These are phyloP conservation scores for Acomys russatus DNA, from an alignment of 2,797 vertebrate genomes.

Conservation along the genomic window DNA sequence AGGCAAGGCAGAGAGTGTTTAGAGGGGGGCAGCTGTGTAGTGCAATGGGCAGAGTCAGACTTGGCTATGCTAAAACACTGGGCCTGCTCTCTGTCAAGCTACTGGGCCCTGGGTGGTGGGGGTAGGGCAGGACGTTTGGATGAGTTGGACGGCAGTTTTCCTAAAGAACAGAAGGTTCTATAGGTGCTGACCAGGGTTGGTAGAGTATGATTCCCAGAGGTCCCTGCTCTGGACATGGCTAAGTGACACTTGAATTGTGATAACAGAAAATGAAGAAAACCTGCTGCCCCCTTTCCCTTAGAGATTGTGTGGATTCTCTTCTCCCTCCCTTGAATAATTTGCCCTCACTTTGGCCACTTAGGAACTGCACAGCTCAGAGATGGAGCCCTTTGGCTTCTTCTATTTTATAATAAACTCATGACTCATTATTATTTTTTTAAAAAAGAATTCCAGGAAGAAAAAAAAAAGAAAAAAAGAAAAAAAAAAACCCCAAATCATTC, in stretches of 20 bases:
- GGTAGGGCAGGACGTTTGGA: not conserved
- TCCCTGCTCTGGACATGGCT: not conserved
- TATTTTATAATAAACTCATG: slow-evolving; percentile 71
- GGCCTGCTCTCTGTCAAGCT: not conserved
- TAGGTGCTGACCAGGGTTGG: not conserved
- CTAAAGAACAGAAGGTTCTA: not conserved
- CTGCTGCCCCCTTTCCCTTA: slow-evolving; percentile 75
- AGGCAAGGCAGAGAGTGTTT: not conserved
- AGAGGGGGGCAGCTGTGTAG: no score
- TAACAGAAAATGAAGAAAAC: slow-evolving; percentile 73
- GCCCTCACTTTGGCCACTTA: slow-evolving; percentile 83
- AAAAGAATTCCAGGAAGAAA: slow-evolving; percentile 68
- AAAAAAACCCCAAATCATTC: slow-evolving; percentile 19
- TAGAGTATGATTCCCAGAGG: not conserved
- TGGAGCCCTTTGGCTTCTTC: slow-evolving; percentile 81
- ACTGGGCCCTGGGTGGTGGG: not conserved
- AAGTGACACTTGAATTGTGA: not conserved
- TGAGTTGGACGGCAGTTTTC: not conserved
- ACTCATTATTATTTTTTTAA: slow-evolving; percentile 74
- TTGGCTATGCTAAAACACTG: not conserved
- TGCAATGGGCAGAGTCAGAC: fast-evolving
- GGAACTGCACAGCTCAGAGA: slow-evolving; percentile 79
- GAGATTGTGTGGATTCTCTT: slow-evolving; percentile 78
- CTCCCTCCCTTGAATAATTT: slow-evolving; percentile 83
- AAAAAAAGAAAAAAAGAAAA: not conserved